These are phyloP conservation scores for Argopecten irradians DNA, from an alignment of 1,140 invertebrate species.

Conservation along the genomic window DNA sequence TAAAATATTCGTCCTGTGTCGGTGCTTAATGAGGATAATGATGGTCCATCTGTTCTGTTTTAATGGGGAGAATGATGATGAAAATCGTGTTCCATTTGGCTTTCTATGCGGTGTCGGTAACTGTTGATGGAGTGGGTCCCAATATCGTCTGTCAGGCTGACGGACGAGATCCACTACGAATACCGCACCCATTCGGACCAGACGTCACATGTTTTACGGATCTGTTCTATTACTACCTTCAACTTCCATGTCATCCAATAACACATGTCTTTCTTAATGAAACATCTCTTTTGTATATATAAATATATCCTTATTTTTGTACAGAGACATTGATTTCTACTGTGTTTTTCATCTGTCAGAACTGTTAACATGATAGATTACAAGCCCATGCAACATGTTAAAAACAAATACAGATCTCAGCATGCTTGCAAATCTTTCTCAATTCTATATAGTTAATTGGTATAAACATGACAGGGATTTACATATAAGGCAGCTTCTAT, in stretches of 20 bases:
- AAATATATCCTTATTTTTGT: not conserved
- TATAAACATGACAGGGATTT: no score
- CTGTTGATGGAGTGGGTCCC: not conserved
- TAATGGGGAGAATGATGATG: not conserved
- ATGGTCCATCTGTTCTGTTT: not conserved
- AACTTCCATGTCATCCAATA: not conserved
- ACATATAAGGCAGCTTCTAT: no score
- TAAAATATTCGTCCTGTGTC: no score
- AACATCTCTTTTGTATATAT: not conserved
- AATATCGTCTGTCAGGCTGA: not conserved
- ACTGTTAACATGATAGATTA: not conserved
- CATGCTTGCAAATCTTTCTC: no score
- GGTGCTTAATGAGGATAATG: not conserved
- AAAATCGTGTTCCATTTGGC: not conserved
- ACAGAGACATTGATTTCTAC: not conserved
- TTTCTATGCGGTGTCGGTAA: not conserved
- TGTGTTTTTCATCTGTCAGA: not conserved
- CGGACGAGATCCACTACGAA: not conserved
- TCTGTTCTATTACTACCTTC: not conserved
- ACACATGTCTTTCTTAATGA: not conserved
- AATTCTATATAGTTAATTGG: no score
- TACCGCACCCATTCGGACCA: not conserved
- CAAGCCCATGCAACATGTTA: no score
- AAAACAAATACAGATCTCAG: no score
- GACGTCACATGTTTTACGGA: not conserved